Conservation (phyloP, 2,797 vertebrate species). For the Balearica regulorum region DNA sequence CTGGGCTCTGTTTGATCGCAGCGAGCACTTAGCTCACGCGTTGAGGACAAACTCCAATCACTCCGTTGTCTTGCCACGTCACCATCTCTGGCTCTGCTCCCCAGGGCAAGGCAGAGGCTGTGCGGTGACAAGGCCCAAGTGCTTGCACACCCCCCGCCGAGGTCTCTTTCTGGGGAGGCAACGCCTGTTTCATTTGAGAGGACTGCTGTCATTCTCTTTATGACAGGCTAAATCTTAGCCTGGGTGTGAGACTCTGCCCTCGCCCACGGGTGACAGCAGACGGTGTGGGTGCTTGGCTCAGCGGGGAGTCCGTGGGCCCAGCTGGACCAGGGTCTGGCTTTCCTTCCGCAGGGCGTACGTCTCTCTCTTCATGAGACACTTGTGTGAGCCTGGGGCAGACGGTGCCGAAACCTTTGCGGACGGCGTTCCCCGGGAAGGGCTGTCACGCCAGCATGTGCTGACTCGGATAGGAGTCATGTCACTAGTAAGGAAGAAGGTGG, state of each 20-base stretch:
- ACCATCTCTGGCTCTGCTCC: background rate
- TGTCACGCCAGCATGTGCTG: constrained; percentile 96
- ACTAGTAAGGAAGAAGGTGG: constrained; percentile 97
- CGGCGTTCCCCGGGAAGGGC: constrained; percentile 92
- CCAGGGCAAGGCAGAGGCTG: background rate
- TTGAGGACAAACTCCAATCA: rapidly evolving
- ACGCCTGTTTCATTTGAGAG: rapidly evolving
- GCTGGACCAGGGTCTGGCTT: background rate
- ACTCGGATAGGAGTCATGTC: constrained; percentile 99
- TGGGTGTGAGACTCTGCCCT: background rate
- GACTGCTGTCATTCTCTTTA: rapidly evolving
- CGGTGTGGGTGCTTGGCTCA: rapidly evolving
- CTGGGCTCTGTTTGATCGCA: rapidly evolving
- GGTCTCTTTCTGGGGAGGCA: no score
- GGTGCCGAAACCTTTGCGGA: constrained; percentile 97
- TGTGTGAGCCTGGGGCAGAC: constrained; percentile 94
- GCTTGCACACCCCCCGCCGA: no score
- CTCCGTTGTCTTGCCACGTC: rapidly evolving
- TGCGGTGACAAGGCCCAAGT: background rate
- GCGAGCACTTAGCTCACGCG: rapidly evolving
- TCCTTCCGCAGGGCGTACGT: constrained; percentile 86
- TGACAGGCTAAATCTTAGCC: background rate
- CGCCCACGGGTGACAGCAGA: rapidly evolving
- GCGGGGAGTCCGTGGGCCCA: rapidly evolving
- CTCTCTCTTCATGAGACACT: constrained; percentile 96